phyloP scores from a whole-genome alignment of 2,113 vertebrate species.

The Cyanoramphus novaezelandiae region DNA sequence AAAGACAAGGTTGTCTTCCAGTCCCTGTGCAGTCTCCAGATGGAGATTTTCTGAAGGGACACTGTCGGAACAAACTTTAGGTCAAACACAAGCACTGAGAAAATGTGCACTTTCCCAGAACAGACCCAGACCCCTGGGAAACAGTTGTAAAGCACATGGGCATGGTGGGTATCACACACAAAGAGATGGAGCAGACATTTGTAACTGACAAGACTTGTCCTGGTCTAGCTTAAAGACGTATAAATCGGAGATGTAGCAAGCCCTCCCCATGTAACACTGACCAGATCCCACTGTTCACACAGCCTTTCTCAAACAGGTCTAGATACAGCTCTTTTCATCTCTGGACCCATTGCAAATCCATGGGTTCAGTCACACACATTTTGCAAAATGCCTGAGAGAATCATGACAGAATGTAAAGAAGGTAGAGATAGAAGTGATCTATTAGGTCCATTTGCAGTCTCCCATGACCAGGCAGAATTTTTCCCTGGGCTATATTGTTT shows the following conservation, averaged over 20 bases:
- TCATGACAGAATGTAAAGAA: constrained; percentile 1
- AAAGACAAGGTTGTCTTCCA: neutral
- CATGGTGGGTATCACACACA: neutral
- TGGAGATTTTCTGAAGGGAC: neutral
- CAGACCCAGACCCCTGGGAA: neutral
- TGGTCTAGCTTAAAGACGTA: neutral
- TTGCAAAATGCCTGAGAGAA: constrained; percentile 10
- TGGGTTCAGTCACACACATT: neutral
- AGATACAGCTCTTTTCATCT: neutral
- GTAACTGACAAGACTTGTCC: neutral
- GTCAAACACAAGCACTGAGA: neutral
- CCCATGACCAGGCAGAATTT: neutral
- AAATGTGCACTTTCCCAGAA: neutral
- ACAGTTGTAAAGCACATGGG: neutral
- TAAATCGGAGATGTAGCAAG: neutral
- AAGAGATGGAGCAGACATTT: neutral
- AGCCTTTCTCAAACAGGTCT: neutral
- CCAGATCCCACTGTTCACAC: neutral
- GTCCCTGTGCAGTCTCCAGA: neutral
- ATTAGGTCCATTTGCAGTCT: constrained; percentile 6
- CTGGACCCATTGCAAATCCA: neutral
- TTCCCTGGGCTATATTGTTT: constrained; percentile 24
- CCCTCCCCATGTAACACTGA: neutral
- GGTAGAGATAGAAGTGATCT: constrained; percentile 22
- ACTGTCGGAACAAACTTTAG: neutral